Evolutionary conservation across 2,797 vertebrate genomes (phyloP).

Genomic region (Epinephelus malabaricus): DNA sequence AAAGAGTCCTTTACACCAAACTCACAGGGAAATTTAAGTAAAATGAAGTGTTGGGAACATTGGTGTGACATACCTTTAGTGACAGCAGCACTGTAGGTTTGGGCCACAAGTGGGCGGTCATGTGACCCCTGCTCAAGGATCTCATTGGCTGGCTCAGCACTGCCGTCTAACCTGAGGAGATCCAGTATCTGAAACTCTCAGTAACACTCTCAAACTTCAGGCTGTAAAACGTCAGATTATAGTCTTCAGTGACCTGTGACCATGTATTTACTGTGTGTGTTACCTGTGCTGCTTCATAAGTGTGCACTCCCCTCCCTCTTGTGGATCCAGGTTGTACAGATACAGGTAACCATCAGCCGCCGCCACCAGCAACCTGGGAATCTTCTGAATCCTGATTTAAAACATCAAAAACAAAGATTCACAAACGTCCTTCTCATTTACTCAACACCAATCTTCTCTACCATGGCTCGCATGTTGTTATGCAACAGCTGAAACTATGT

Average conservation of each 20-base stretch:
- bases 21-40: accelerated
- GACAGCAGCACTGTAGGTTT: conserved; percentile 90
- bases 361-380: conserved; percentile 94
- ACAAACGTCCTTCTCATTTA: neutral
- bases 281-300: conserved; percentile 99
- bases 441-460: neutral
- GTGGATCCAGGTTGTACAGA: conserved; percentile 98
- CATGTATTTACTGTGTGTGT: conserved; percentile 48
- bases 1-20: neutral
- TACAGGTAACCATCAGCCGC: conserved; percentile 97
- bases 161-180: conserved; percentile 92
- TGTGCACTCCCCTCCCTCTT: conserved; percentile 97
- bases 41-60: neutral
- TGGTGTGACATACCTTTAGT: conserved; percentile 87
- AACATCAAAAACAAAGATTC: neutral
- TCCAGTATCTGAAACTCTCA: neutral
- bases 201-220: neutral
- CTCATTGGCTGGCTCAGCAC: conserved; percentile 92
- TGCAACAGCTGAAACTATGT: neutral
- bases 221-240: neutral
- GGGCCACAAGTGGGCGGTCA: conserved; percentile 93
- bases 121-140: conserved; percentile 95
- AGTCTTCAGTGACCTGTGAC: neutral
- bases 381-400: conserved; percentile 94
- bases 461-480: neutral